Conservation (phyloP, 1,140 invertebrate genomes). For the Heliconius himera region DNA sequence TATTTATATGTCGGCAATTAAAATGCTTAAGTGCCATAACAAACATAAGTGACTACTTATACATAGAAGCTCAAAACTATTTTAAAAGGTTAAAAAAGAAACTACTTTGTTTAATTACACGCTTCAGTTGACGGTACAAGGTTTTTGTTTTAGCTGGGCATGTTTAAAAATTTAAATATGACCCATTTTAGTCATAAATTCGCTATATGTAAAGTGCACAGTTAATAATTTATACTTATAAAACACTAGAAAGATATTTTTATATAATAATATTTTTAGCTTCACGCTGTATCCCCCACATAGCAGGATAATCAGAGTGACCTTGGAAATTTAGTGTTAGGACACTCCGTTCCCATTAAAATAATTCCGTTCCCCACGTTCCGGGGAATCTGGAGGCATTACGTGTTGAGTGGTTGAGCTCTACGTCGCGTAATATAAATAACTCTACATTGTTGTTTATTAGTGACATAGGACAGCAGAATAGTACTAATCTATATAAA, state of each 20-base stretch:
- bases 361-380: too few relatives aligned
- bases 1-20: conserved; percentile 41
- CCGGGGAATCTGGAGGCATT: too few relatives aligned
- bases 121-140: conserved; percentile 34
- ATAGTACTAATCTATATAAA: background rate
- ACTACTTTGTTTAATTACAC: conserved; percentile 40
- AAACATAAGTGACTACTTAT: conserved; percentile 30
- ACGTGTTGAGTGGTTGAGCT: too few relatives aligned
- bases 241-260: background rate
- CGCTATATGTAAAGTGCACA: background rate
- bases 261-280: too few relatives aligned
- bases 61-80: conserved; percentile 32
- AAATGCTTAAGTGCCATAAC: conserved; percentile 38
- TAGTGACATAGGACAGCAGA: background rate
- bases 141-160: conserved; percentile 33
- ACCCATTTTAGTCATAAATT: conserved; percentile 16
- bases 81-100: conserved; percentile 34
- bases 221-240: background rate
- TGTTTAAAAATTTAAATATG: conserved; percentile 34
- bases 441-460: background rate
- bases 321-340: too few relatives aligned
- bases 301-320: too few relatives aligned
- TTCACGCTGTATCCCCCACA: too few relatives aligned
- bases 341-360: too few relatives aligned
- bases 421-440: background rate